A percentile compares a stretch with the other conserved stretches of the same genome.
phyloP scores from a whole-genome alignment of 2,797 vertebrate species.

The Microctenopoma stevenorrisi region DNA sequence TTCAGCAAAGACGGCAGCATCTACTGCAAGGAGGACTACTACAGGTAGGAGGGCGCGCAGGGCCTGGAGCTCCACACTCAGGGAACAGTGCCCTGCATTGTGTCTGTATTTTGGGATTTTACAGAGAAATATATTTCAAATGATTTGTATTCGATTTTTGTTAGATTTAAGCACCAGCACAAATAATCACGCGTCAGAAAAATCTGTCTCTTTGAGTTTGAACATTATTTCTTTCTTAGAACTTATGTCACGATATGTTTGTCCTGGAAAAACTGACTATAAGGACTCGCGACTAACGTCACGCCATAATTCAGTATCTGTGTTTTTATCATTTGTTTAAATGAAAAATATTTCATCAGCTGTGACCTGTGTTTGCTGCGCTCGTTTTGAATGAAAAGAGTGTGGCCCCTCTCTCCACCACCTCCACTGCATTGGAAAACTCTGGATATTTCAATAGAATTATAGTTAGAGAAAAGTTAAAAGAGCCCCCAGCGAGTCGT shows the following conservation, averaged over 20 bases:
- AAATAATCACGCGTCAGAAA: neutral
- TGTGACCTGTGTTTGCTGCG: slow-evolving; percentile 3
- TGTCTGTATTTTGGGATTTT: no score
- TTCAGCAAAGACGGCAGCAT: slow-evolving; percentile 99
- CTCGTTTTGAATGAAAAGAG: slow-evolving; percentile 12
- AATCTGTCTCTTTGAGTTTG: neutral
- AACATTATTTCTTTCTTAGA: neutral
- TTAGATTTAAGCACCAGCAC: neutral
- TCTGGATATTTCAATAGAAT: neutral
- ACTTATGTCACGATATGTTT: neutral
- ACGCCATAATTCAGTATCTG: neutral
- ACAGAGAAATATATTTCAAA: neutral
- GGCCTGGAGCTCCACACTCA: slow-evolving; percentile 2
- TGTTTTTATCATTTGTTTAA: no score
- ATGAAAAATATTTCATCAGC: no score
- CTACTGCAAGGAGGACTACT: slow-evolving; percentile 99
- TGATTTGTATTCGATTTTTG: neutral
- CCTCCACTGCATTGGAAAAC: neutral
- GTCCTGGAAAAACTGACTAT: neutral
- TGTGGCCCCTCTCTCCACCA: neutral
- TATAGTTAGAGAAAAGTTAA: neutral
- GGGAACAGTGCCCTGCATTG: no score
- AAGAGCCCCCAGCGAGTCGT: no score
- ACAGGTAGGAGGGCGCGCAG: slow-evolving; percentile 86
- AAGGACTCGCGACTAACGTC: neutral